Conservation (phyloP, 1,140 invertebrate species). For the Muscidifurax raptorellus region DNA sequence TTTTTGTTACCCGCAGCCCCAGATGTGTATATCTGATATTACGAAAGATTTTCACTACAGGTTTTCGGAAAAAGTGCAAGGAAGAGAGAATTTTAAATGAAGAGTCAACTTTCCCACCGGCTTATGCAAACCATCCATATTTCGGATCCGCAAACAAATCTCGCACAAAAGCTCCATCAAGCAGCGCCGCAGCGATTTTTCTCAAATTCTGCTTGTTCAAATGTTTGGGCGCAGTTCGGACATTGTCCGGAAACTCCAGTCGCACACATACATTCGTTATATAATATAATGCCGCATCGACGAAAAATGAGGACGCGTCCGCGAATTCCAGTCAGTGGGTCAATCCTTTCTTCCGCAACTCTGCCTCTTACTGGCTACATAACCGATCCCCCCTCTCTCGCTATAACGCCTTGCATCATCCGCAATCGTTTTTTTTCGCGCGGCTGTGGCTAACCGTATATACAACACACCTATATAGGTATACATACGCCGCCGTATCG, state of each 20-base stretch:
- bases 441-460: background rate
- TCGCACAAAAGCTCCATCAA: background rate
- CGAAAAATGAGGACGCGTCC: conserved; percentile 6
- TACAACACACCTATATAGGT: background rate
- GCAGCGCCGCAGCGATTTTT: background rate
- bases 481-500: too few relatives aligned
- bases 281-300: background rate
- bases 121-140: background rate
- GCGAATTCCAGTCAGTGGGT: conserved; percentile 7
- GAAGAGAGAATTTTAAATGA: background rate
- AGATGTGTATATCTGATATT: too few relatives aligned
- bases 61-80: background rate
- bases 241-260: background rate
- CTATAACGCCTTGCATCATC: background rate
- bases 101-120: background rate
- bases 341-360: conserved; percentile 26
- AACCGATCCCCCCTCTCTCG: background rate
- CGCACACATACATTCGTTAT: background rate
- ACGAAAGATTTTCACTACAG: too few relatives aligned
- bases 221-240: background rate
- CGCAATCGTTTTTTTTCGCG: background rate
- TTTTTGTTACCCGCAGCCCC: too few relatives aligned
- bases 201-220: background rate
- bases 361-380: background rate
- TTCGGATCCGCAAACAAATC: background rate